These are phyloP conservation scores for Drosophila erecta DNA, from an alignment of 1,140 invertebrate species.

Conservation along the genomic window DNA sequence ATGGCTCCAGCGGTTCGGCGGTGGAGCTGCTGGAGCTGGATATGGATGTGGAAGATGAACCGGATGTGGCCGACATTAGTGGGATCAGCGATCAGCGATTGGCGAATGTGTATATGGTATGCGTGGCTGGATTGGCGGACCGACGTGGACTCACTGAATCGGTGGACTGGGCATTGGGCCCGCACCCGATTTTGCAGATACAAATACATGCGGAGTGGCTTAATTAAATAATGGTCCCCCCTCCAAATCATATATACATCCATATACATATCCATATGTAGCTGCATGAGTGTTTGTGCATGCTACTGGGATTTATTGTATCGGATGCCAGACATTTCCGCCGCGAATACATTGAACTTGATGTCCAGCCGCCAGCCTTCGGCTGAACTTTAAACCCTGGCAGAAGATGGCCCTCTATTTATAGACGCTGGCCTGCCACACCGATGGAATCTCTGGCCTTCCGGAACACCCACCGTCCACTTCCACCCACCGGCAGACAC, in stretches of 20 bases:
- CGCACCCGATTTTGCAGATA: slow-evolving; percentile 44
- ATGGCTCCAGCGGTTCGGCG: slow-evolving; percentile 2
- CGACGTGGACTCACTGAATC: slow-evolving; percentile 62
- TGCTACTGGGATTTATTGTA: slow-evolving; percentile 14
- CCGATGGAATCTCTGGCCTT: slow-evolving; percentile 30
- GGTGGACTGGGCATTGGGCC: slow-evolving; percentile 12
- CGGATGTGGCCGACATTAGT: slow-evolving; percentile 40
- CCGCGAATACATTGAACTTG: slow-evolving; percentile 39
- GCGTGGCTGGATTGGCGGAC: slow-evolving; percentile 39
- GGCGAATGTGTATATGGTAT: not conserved
- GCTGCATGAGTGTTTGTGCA: not conserved
- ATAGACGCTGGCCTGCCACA: not conserved
- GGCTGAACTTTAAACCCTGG: slow-evolving; percentile 11
- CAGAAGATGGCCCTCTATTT: not conserved
- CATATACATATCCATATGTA: not conserved
- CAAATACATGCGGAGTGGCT: slow-evolving; percentile 37
- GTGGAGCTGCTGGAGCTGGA: slow-evolving; percentile 37
- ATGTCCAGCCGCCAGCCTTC: not conserved
- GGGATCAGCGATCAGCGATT: not conserved
- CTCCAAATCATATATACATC: not conserved
- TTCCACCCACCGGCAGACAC: slow-evolving; percentile 4
- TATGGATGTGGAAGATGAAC: slow-evolving; percentile 24
- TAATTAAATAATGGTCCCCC: slow-evolving; percentile 71
- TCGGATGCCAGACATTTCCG: slow-evolving; percentile 69
- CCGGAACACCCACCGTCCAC: slow-evolving; percentile 13